A percentile compares a stretch with the other conserved stretches of the same genome.
Conservation (phyloP, 35 echinoderm and acorn worm genomes). For the Amphiura filiformis region DNA sequence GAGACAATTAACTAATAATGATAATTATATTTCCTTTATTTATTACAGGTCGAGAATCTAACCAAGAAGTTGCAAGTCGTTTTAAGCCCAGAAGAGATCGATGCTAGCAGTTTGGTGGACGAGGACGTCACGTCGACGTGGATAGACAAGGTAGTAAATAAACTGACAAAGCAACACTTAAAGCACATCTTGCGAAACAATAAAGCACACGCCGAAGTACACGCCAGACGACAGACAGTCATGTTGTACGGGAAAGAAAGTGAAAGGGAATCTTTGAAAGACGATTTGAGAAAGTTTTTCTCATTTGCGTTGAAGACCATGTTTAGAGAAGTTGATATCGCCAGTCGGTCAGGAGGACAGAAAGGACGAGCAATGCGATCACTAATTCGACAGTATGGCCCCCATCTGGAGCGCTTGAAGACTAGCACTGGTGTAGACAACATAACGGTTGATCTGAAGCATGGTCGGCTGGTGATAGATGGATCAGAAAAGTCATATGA, state of each 20-base stretch:
- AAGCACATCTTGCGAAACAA: neutral
- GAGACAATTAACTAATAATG: too few relatives aligned
- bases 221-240: neutral
- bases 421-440: neutral
- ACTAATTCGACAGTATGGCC: conserved; percentile 20
- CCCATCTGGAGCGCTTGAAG: conserved; percentile 16
- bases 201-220: neutral
- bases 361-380: conserved; percentile 24
- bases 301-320: neutral
- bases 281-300: neutral
- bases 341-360: neutral
- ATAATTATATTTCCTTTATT: too few relatives aligned
- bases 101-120: neutral
- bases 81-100: neutral
- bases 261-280: neutral
- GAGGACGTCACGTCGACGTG: neutral
- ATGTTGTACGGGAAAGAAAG: conserved; percentile 13
- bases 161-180: neutral
- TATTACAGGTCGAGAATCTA: too few relatives aligned
- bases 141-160: neutral
- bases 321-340: conserved; percentile 14
- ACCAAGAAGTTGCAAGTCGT: neutral
- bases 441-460: conserved; percentile 1
- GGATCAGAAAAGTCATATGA: neutral
- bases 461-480: conserved; percentile 1